Evolutionary conservation across 2,797 vertebrate genomes (phyloP), one percentile per base, ranked within the genome.

Genomic region (Xenopus petersii): DNA sequence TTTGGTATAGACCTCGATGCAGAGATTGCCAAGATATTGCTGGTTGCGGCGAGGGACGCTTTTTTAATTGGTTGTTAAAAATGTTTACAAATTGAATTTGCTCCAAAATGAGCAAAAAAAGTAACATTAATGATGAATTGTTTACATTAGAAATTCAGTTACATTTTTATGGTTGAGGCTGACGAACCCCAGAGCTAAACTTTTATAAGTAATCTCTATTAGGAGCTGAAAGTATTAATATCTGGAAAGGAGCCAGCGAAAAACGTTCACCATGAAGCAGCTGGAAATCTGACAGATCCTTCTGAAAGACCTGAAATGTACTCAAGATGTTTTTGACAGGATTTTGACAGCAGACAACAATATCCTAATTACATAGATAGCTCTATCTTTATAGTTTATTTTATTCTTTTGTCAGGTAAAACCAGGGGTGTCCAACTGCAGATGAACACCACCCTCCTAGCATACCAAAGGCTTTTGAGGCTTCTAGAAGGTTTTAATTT

Each of bases 211-310:
- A 70, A 65, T 56, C 49, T 66, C 56, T 71, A 76, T 70, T 49
- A 51, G 65, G 13, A 58, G 55, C 24, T 71, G 66, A 64, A 71
- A 71, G 60, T 17, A 67, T 71, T 58, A 65, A 70, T 70, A 71
- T 10, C 42, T 71, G 68, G 74, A n/a, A 30, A 3, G 10, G 13
- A 12, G 65, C 54, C 74, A 61, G 26, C 3, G 33, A 13, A 21
- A 26, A 21, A 70, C 13, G 7, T 17, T 56, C 16, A 16, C 54
- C 16, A 15, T 17, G n/a, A 8, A 56, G 54, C 54, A 12, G 15
- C 54, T 56, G 67, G 54, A 70, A 70, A 71, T 21, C n/a, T 16
- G 16, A 56, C 13, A 56, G 16, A 16, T 17, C 15, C 11, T 12
- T 51, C 10, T 12, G 11, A 51, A 51, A 51, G 49, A 51, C 49